Base-by-base conservation (phyloP, 1,140 invertebrate genomes). In the Drosophila funebris region DNA sequence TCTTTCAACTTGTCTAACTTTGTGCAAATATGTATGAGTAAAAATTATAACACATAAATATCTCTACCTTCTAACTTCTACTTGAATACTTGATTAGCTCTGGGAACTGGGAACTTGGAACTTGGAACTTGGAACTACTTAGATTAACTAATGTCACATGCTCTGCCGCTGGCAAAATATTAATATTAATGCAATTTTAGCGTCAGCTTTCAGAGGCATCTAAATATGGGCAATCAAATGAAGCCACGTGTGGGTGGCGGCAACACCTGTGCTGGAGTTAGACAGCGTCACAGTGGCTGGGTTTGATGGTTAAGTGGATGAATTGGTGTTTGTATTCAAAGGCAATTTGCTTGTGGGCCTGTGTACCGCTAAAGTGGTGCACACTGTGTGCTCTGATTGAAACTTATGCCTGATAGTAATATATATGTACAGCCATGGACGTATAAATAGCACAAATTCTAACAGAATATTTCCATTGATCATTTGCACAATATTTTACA, bases 331-430 rank as follows among this genome's bases (percentile, higher is more conserved):
- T 50, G 22, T 22, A 56, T 70, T 70, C 41, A 61, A 58, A 68
- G 50, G 52, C 56, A 73, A 80, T 60, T 80, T 69, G 54, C 73
- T 37, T 56, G 72, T 73, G 63, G 73, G 73, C 72, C 76, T 73
- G 61, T 27, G n/a, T 29, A 39, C 11, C 33, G 37, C 29, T 57
- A 64, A 56, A 78, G 67, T 60, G 53, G 33, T 66, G 37, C 20
- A 50, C 67, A 72, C 81, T 80, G 77, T 56, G 70, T 57, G 62
- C 54, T 56, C 57, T 83, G 76, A 83, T 84, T 83, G 76, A 84
- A 84, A 84, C 79, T 84, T 79, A 84, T 71, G 80, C 79, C 79
- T 67, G 36, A 66, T 66, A 83, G 70, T 71, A 75, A n/a, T n/a
- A n/a, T n/a, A n/a, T n/a, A n/a, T n/a, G n/a, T n/a, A n/a, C n/a